phyloP scores from a whole-genome alignment of 2,888 invertebrate species.

The Agrilus cyanescens region DNA sequence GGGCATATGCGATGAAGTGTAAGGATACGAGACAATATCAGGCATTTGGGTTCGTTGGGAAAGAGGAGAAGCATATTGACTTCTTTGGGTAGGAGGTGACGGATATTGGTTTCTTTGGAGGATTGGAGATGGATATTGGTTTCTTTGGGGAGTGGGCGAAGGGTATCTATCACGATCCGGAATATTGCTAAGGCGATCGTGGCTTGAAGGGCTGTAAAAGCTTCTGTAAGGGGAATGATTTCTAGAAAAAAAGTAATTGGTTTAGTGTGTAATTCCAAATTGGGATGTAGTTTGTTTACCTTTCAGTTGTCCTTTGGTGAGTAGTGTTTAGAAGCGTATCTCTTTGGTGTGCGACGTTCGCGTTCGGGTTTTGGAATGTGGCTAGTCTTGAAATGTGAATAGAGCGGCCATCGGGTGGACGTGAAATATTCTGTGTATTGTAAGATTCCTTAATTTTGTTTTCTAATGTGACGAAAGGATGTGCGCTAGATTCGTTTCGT shows the following conservation, averaged over 20 bases:
- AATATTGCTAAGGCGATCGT: conserved; percentile 6
- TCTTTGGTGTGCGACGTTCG: conserved; percentile 18
- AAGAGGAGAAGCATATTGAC: too few relatives aligned
- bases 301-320: conserved; percentile 22
- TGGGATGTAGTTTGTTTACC: neutral
- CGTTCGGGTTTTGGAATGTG: conserved; percentile 22
- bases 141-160: conserved; percentile 2
- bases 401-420: conserved; percentile 21
- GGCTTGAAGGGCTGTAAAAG: conserved; percentile 20
- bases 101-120: too few relatives aligned
- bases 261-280: too few relatives aligned
- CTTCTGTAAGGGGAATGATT: conserved; percentile 28
- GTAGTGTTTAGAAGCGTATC: conserved; percentile 19
- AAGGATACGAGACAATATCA: too few relatives aligned
- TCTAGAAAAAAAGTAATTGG: conserved; percentile 9
- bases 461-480: conserved; percentile 10
- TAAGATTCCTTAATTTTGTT: conserved; percentile 12
- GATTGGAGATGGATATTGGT: too few relatives aligned
- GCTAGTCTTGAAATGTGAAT: conserved; percentile 25
- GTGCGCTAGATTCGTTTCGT: conserved; percentile 7
- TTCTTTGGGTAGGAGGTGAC: too few relatives aligned
- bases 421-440: conserved; percentile 16
- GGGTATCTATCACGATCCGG: conserved; percentile 7
- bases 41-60: too few relatives aligned
- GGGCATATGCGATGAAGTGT: conserved; percentile 20